Base-by-base conservation (phyloP, 2,113 vertebrate genomes). In the Bufo bufo region DNA sequence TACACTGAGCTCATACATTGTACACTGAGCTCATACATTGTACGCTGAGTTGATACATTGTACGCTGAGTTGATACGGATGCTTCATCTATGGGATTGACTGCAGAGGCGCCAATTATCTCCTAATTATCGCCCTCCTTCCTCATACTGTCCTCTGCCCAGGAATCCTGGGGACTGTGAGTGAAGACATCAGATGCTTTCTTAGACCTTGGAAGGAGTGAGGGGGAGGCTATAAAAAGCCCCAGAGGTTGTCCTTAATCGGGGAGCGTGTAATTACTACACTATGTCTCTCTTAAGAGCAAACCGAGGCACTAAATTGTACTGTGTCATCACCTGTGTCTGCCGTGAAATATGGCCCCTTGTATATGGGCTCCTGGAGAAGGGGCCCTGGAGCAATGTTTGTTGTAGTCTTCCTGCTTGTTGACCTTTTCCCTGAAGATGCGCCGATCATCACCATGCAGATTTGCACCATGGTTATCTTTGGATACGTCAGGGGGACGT, bases 301-400 rank as follows among this genome's bases (percentile, higher is more conserved):
- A 96, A 96, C 96, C 96, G 94, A 94, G 95, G 95, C 94, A 94
- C 95, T 96, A 97, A 98, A 97, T 96, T 97, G 96, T 94, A 95
- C 86, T 93, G 89, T 97, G 96, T 98, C 97, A 97, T 96, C 95
- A 81, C 96, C 92, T 93, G 92, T 91, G 94, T 92, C 93, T 94
- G 91, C 93, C 94, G 91, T 96, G 95, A 97, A 97, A 96, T 95
- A 96, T 93, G 91, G 85, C 87, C 52, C 45, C 63, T 50, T 47
- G 33, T 71, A 77, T 71, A 17, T 74, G 59, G 2, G 45, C 77
- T 54, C 75, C 75, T 49, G 47, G 74, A 52, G 47, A 45, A 49
- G 4, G 0, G 33, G 33, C 33, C 33, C 33, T 33, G 33, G 33
- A 33, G 33, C 33, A 33, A 33, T 33, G 12, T 13, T 14, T 45